These are phyloP conservation scores for Atta cephalotes DNA, from an alignment of 1,140 invertebrate species.

Conservation along the genomic window DNA sequence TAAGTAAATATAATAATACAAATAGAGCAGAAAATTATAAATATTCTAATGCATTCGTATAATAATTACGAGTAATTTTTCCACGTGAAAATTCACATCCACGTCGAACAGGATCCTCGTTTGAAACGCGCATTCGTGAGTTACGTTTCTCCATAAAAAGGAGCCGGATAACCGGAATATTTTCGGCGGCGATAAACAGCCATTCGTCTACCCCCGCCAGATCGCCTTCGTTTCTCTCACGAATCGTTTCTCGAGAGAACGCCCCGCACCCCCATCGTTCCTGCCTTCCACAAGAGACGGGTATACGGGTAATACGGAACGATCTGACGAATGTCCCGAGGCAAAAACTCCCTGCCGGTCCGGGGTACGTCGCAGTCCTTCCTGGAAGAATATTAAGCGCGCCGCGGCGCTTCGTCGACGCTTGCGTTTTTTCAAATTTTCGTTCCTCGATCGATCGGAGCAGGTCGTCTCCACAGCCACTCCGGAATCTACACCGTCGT, in stretches of 20 bases:
- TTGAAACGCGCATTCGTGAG: conserved; percentile 14
- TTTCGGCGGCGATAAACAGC: conserved; percentile 74
- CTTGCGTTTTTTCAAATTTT: conserved; percentile 62
- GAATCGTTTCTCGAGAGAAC: conserved; percentile 43
- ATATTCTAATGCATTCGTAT: background rate
- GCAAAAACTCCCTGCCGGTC: conserved; percentile 49
- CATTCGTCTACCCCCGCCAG: conserved; percentile 67
- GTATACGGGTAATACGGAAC: conserved; percentile 63
- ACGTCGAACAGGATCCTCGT: background rate
- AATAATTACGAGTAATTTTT: background rate
- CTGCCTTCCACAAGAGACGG: conserved; percentile 27
- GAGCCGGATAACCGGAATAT: conserved; percentile 67
- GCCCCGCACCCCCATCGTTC: conserved; percentile 11
- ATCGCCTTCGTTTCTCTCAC: conserved; percentile 61
- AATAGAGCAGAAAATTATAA: background rate
- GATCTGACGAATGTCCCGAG: conserved; percentile 69
- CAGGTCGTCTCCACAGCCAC: background rate
- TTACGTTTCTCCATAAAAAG: conserved; percentile 64
- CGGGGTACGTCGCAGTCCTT: conserved; percentile 62
- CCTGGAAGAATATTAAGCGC: conserved; percentile 68
- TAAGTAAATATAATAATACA: too few species aligned
- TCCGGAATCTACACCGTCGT: conserved; percentile 46
- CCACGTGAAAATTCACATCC: background rate
- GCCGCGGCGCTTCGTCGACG: conserved; percentile 33
- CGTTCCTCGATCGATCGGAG: conserved; percentile 62